Base-by-base conservation (phyloP, 2,888 invertebrate species). In the Cephus pygmeus region DNA sequence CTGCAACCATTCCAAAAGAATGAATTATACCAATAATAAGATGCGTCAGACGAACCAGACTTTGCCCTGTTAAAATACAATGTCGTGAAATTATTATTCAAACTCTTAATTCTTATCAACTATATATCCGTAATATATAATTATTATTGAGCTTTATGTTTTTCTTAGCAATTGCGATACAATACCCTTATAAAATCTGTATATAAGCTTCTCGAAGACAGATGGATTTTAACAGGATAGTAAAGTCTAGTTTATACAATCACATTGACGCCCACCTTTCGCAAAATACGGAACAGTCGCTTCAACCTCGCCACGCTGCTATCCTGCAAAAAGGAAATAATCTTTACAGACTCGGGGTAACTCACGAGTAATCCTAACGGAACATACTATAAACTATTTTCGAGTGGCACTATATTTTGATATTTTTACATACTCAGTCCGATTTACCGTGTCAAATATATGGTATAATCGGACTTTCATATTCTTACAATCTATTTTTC, bases 251-350 rank as follows among this genome's bases (percentile, higher is more conserved):
- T 80, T 81, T 78, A 79, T 73, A 81, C 73, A 81, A 79, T 79
- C 71, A 76, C 76, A 82, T 81, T 84, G 81, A 85, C 83, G 86
- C 90, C 88, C 88, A 90, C 89, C 89, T 89, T 85, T 83, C 73
- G 77, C 78, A 81, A 83, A 82, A 78, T 80, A 81, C 78, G 77
- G 81, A 81, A 85, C 82, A 83, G 81, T 84, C 86, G 83, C 84
- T 80, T 84, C 79, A 80, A 81, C 81, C 81, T 83, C 86, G 83
- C 86, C 83, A 83, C 84, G 83, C 83, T 82, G 84, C 81, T 82
- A 80, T 84, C 90, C 90, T 90, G 90, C 81, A 90, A 90, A 88
- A 89, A 87, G 85, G 78, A 86, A 89, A 85, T 76, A 83, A 77
- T 82, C 76, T 86, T 83, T 88, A 88, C 84, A 87, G 84, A 84